Evolutionary conservation across 92 coral and sea anemone genomes (phyloP), one percentile per base, ranked within the genome.

Genomic region (Siderastrea radians): DNA sequence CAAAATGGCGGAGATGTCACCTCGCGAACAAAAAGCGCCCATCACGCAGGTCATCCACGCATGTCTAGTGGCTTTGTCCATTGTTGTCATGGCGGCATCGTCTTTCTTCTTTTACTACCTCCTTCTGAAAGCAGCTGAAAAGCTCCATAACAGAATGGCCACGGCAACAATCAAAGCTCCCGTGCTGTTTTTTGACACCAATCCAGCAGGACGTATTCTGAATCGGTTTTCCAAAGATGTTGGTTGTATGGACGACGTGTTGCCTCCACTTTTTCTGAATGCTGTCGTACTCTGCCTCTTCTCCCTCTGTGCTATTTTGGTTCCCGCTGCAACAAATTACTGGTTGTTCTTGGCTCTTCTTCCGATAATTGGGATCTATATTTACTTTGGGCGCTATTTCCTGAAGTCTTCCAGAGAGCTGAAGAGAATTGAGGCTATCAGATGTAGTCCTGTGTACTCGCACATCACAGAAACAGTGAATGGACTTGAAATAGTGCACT

Each of bases 361-460:
- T 17, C 91, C 91, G 49, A 67, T 88, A 1, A 46, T 88, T 74
- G 53, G 49, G 13, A 45, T 75, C 45, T 88, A 80, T 17, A 64
- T 88, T 7, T 82, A 70, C 52, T 71, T 88, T 47, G 87, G 82
- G 26, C 81, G 90, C 80, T 77, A 84, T 47, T 85, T 81, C 74
- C 82, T 93, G 61, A 86, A 89, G 72, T 83, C 95, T 16, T 82
- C 84, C 2, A 75, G 95, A 45, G 93, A 93, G 72, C 81, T 93
- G 15, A 89, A 93, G 86, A 87, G 95, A 68, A 55, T 93, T 0
- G 95, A 93, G 75, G 78, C 95, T 38, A 73, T 81, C 13, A 72
- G 93, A 17, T 91, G 95, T 67, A 93, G 95, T 67, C 90, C 95
- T 49, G 82, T 93, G 67, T 93, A 89, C 65, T 83, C 95, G 17